phyloP scores from a whole-genome alignment of 2,888 invertebrate species.

The Lepidochitona cinerea region DNA sequence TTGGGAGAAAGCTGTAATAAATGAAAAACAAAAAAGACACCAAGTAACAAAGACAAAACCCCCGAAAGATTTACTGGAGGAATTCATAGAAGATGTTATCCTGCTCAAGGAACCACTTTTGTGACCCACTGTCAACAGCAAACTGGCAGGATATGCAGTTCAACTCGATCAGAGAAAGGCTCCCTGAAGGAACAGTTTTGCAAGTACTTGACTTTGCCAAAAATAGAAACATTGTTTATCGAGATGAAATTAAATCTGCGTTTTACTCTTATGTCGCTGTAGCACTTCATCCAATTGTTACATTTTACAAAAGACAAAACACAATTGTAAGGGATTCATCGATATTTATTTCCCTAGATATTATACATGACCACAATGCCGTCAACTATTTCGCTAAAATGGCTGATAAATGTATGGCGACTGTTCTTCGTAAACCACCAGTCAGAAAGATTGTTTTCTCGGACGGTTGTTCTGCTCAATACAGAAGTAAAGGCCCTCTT shows the following conservation, averaged over 20 bases:
- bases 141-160: slow-evolving; percentile 35
- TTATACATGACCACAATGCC: slow-evolving; percentile 29
- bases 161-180: too few relatives aligned
- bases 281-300: slow-evolving; percentile 35
- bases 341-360: slow-evolving; percentile 32
- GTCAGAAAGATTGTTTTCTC: neutral
- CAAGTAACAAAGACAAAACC: neutral
- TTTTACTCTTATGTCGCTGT: slow-evolving; percentile 25
- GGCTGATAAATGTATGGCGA: neutral
- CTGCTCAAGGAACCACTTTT: neutral
- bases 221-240: slow-evolving; percentile 26
- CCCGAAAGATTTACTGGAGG: neutral
- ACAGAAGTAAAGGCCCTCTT: neutral
- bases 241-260: slow-evolving; percentile 28
- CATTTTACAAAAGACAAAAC: slow-evolving; percentile 14
- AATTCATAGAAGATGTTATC: neutral
- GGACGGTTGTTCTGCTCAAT: slow-evolving; percentile 6
- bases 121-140: slow-evolving; percentile 12
- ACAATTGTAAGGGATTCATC: slow-evolving; percentile 12
- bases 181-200: slow-evolving; percentile 9
- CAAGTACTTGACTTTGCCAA: slow-evolving; percentile 76
- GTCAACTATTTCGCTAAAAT: slow-evolving; percentile 21
- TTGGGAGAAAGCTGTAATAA: neutral
- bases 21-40: neutral
- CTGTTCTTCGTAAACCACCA: neutral